phyloP scores from a whole-genome alignment of 2,797 vertebrate genomes.

The Nasua narica region DNA sequence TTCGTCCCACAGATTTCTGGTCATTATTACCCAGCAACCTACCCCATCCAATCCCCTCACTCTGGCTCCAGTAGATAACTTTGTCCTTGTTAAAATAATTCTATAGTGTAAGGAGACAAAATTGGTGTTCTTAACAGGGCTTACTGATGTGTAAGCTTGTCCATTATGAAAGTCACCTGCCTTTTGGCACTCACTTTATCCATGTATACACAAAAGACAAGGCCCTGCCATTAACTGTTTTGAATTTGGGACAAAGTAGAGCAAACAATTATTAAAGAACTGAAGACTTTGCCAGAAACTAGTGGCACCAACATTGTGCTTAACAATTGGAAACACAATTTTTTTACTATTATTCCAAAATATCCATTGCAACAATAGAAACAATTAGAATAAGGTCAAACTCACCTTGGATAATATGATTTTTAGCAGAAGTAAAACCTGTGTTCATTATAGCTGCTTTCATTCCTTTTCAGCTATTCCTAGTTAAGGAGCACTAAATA shows the following conservation, averaged over 20 bases:
- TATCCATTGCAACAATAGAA: neutral
- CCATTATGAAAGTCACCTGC: neutral
- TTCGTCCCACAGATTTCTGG: neutral
- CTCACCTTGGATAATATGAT: neutral
- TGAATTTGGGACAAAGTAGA: neutral
- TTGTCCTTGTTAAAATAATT: neutral
- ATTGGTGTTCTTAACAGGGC: neutral
- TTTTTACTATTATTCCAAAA: neutral
- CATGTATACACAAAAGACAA: neutral
- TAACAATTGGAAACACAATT: neutral
- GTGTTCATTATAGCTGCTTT: neutral
- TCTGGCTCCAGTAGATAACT: neutral
- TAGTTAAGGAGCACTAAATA: neutral
- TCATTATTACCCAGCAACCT: neutral
- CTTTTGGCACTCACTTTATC: neutral
- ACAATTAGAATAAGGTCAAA: neutral
- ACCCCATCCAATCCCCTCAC: neutral
- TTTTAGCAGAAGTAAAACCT: neutral
- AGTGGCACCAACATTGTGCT: neutral
- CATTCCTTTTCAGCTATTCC: neutral
- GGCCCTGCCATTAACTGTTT: neutral
- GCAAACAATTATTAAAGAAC: neutral
- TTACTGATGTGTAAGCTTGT: neutral
- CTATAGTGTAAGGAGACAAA: neutral
- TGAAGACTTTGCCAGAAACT: neutral